Percentiles rank a stretch among this genome's conserved stretches.
Conservation (phyloP, 2,888 invertebrate genomes). For the Trichopoda pennipes region DNA sequence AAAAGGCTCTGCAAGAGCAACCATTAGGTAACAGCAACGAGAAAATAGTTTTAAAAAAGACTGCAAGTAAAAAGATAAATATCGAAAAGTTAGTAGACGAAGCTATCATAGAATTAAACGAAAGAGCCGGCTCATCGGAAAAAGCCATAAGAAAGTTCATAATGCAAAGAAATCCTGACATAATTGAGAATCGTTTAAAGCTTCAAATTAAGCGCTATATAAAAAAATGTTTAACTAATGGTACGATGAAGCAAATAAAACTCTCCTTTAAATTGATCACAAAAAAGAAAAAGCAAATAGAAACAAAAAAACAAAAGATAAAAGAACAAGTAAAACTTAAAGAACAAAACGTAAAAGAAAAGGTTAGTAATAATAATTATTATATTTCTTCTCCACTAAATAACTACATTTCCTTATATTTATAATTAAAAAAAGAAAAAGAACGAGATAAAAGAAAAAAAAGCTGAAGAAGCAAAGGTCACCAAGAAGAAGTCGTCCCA, state of each 20-base stretch:
- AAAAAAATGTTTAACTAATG: constrained; percentile 83
- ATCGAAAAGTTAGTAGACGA: constrained; percentile 83
- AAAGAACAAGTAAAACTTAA: neutral
- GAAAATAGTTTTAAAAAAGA: constrained; percentile 20
- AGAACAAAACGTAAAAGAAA: constrained; percentile 23
- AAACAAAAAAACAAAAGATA: constrained; percentile 4
- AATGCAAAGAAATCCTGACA: constrained; percentile 82
- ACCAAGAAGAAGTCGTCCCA: constrained; percentile 1
- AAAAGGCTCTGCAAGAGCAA: neutral
- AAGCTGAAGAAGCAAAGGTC: neutral
- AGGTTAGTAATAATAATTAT: neutral
- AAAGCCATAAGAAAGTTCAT: constrained; percentile 84
- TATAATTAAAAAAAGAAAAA: neutral
- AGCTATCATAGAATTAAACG: constrained; percentile 82
- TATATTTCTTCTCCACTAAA: neutral
- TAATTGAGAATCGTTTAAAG: constrained; percentile 83
- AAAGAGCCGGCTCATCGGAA: constrained; percentile 84
- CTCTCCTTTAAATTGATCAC: constrained; percentile 59
- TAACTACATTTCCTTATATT: neutral
- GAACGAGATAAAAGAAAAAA: neutral
- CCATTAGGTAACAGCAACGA: constrained; percentile 30
- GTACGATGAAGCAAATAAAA: constrained; percentile 77
- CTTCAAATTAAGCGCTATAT: constrained; percentile 84
- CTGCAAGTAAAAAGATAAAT: constrained; percentile 45
- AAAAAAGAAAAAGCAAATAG: constrained; percentile 18